A percentile compares a stretch with the other conserved stretches of the same genome.
Conservation (phyloP, 2,797 vertebrate genomes). For the Xenops minutus region DNA sequence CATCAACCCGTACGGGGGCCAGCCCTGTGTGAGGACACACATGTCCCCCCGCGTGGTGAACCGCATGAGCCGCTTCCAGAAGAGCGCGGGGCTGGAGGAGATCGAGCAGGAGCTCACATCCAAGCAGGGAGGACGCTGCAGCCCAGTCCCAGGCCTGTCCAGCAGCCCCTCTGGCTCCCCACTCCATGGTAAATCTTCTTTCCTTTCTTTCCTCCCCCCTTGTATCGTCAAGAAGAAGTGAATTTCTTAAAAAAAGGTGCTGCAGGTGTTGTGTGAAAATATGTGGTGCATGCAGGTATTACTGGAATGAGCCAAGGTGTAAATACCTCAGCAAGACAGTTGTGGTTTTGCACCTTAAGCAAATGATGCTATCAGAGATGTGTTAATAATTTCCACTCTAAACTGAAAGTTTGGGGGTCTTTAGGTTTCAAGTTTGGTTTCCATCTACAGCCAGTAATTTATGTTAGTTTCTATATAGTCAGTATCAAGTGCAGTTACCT, state of each 20-base stretch:
- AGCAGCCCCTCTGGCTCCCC: conserved; percentile 95
- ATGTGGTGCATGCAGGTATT: not conserved
- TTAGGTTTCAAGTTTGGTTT: not conserved
- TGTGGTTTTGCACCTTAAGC: not conserved
- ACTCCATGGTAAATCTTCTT: conserved; percentile 84
- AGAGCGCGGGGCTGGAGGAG: conserved; percentile 96
- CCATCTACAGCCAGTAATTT: not conserved
- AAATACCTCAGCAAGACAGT: not conserved
- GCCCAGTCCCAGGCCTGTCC: conserved; percentile 91
- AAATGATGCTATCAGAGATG: not conserved
- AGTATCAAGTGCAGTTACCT: not conserved
- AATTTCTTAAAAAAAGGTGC: not conserved
- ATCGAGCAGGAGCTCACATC: conserved; percentile 94
- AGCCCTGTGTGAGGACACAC: conserved; percentile 93
- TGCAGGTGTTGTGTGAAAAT: not conserved
- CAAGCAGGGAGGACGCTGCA: conserved; percentile 89
- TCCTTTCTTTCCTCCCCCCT: not conserved
- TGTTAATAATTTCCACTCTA: not conserved
- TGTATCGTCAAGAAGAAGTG: accelerated
- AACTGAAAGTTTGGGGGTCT: not conserved
- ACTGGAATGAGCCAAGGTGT: not conserved
- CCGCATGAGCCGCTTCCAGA: conserved; percentile 97
- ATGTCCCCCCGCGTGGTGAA: conserved; percentile 96
- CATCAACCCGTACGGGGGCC: conserved; percentile 93
- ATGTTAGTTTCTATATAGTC: no score